Base-by-base conservation (phyloP, 1,140 invertebrate species). In the Octopus bimaculoides region DNA sequence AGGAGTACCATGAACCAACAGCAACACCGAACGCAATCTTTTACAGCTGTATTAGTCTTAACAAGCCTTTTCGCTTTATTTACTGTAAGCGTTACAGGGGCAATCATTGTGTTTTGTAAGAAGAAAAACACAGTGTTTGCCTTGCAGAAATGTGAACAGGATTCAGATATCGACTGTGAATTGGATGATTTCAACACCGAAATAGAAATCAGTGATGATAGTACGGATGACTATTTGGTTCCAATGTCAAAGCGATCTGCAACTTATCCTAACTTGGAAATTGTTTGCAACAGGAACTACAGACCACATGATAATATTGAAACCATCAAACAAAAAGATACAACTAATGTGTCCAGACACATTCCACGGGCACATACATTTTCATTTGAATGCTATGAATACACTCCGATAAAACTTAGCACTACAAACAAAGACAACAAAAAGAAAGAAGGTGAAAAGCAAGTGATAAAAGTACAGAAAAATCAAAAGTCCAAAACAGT, bases 81-180 rank as follows among this genome's bases (percentile, higher is more conserved):
- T n/a, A 88, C 87, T 5, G n/a, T 88, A 0, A 81, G 84, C 0
- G 81, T 86, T 8, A 87, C 87, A 10, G 82, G 83, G 0, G 81
- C 85, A 2, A 75, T 89, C 41, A 76, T 88, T n/a, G 83, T 87
- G 10, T 89, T 88, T 82, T 89, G 87, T 73, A 82, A 85, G 77
- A 89, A 89, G 80, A 88, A 86, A 69, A 89, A 89, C 84, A 79
- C 86, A 10, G 87, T 89, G 26, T 89, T 89, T 81, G 83, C 83
- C 55, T 78, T 86, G 20, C 85, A 87, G 54, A 87, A 87, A 77
- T 81, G 84, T 73, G 86, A 85, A 55, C 80, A 84, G 52, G 85
- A 87, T 53, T 85, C 84, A 1, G 84, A 86, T 74, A 78, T 80
- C 20, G 87, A 87, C 26, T 82, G 83, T 77, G 86, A 86, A 82